Evolutionary conservation across 1,140 invertebrate species (phyloP).

Genomic region (Grapholita molesta): DNA sequence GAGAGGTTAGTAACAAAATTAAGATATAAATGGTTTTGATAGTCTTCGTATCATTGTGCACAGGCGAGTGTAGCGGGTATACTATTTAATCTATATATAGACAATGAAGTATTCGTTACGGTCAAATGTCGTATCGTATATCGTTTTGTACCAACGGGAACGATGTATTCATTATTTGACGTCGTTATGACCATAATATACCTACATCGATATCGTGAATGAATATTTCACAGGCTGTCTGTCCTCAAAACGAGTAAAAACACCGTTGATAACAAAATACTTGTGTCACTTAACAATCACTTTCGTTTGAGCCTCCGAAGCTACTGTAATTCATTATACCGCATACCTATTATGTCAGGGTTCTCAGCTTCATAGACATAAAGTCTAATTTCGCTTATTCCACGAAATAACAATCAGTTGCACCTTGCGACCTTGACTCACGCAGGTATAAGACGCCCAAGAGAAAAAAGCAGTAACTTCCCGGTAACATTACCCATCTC

Average conservation of each 20-base stretch:
- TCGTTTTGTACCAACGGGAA: too few species aligned
- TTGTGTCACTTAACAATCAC: background rate
- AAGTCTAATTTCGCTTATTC: background rate
- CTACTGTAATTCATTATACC: background rate
- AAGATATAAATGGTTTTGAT: too few species aligned
- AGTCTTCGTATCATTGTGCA: too few species aligned
- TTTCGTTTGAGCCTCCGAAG: background rate
- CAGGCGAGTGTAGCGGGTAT: too few species aligned
- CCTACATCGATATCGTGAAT: too few species aligned
- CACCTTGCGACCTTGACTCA: background rate
- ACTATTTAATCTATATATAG: too few species aligned
- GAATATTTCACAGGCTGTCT: background rate
- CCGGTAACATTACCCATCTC: background rate
- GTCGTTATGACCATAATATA: too few species aligned
- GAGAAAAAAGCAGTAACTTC: background rate
- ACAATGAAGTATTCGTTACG: too few species aligned
- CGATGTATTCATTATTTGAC: too few species aligned
- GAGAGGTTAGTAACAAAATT: too few species aligned
- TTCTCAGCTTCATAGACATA: background rate
- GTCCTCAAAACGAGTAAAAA: background rate
- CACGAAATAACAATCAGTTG: background rate
- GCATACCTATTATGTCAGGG: background rate
- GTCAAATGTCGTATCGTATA: too few species aligned
- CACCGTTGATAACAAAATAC: background rate
- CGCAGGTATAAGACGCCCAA: background rate